phyloP scores from a whole-genome alignment of 2,797 vertebrate genomes.

The Ptychadena robeensis region DNA sequence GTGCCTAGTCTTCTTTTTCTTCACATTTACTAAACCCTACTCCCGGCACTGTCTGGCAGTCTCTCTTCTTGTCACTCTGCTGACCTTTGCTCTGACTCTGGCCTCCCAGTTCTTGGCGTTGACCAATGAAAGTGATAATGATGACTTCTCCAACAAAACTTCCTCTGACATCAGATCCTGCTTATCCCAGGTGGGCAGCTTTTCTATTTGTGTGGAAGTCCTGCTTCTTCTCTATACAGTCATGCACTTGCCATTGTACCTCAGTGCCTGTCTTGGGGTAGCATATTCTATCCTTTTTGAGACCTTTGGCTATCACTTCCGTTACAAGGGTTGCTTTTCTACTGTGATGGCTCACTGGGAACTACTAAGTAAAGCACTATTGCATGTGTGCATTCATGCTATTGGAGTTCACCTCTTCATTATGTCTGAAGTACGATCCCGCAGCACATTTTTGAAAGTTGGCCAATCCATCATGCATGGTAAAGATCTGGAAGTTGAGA shows the following conservation, averaged over 20 bases:
- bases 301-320: constrained; percentile 85
- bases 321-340: constrained; percentile 72
- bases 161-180: constrained; percentile 72
- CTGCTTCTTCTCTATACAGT: constrained; percentile 93
- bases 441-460: constrained; percentile 97
- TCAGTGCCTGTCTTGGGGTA: constrained; percentile 88
- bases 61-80: constrained; percentile 83
- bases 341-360: constrained; percentile 77
- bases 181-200: constrained; percentile 91
- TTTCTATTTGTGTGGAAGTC: constrained; percentile 93
- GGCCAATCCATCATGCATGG: constrained; percentile 98
- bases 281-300: constrained; percentile 92
- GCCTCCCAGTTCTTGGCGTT: constrained; percentile 84
- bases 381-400: constrained; percentile 91
- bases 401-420: constrained; percentile 94
- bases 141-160: constrained; percentile 68
- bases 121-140: constrained; percentile 73
- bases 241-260: constrained; percentile 91
- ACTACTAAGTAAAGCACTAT: constrained; percentile 84
- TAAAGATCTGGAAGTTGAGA: constrained; percentile 97
- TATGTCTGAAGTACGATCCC: constrained; percentile 96
- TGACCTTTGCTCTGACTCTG: constrained; percentile 88
- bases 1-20: constrained; percentile 84
- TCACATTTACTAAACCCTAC: constrained; percentile 90
- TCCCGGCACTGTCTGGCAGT: constrained; percentile 83